These are phyloP conservation scores for Peromyscus polionotus DNA, from an alignment of 2,113 vertebrate species.

Conservation along the genomic window DNA sequence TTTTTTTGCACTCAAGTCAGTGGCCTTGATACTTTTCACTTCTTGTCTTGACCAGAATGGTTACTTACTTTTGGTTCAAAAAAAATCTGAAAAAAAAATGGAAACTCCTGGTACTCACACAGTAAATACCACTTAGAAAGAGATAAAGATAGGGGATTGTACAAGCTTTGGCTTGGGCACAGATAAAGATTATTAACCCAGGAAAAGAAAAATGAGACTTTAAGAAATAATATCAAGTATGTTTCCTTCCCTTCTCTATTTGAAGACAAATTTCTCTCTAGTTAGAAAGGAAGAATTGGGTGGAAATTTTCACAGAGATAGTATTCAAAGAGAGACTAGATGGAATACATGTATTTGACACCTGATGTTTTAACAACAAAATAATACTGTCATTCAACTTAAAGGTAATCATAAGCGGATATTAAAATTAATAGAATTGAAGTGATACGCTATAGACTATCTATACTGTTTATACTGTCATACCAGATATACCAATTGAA, in stretches of 20 bases:
- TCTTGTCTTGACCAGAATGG: constrained; percentile 1
- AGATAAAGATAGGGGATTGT: background rate
- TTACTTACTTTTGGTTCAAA: constrained; percentile 4
- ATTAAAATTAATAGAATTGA: background rate
- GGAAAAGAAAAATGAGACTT: constrained; percentile 2
- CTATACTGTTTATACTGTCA: background rate
- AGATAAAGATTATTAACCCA: background rate
- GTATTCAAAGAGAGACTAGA: background rate
- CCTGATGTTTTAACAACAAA: background rate
- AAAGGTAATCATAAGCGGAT: background rate
- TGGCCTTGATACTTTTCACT: constrained; percentile 14
- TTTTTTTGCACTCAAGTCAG: background rate
- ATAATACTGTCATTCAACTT: background rate
- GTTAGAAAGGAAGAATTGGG: background rate
- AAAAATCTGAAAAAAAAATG: constrained; percentile 7
- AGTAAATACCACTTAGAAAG: background rate
- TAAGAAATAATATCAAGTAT: background rate
- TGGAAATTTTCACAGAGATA: background rate
- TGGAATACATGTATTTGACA: background rate
- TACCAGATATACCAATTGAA: background rate
- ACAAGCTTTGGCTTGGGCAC: background rate
- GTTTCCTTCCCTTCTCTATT: background rate
- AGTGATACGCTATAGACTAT: background rate
- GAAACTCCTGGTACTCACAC: background rate
- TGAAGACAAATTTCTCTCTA: background rate